Percentiles rank a stretch among this genome's conserved stretches.
phyloP scores from a whole-genome alignment of 2,113 vertebrate genomes.

The Aptenodytes patagonicus region DNA sequence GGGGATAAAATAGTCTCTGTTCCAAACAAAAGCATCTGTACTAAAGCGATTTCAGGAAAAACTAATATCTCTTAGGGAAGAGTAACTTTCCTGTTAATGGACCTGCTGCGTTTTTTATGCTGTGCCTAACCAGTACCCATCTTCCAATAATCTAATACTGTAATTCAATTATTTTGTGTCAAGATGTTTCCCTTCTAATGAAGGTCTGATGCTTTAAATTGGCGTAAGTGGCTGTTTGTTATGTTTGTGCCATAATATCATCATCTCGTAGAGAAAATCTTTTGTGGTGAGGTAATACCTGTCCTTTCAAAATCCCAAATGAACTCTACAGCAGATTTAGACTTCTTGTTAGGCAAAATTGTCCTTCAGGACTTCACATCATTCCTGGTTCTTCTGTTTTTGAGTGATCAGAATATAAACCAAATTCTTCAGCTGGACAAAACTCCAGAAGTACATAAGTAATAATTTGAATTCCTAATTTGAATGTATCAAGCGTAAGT shows the following conservation, averaged over 20 bases:
- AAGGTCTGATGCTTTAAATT: not conserved
- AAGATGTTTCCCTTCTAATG: not conserved
- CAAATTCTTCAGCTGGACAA: not conserved
- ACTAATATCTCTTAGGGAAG: not conserved
- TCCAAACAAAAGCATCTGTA: not conserved
- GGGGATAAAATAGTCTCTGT: not conserved
- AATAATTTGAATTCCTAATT: not conserved
- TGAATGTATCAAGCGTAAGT: not conserved
- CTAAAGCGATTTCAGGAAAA: not conserved
- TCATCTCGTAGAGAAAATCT: not conserved
- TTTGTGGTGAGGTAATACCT: not conserved
- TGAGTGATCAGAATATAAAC: not conserved
- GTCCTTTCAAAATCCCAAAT: not conserved
- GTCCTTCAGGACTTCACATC: not conserved
- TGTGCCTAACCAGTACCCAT: not conserved
- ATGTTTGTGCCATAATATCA: not conserved
- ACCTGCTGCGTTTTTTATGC: not conserved
- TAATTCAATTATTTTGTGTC: not conserved
- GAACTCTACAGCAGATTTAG: not conserved
- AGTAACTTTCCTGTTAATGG: not conserved
- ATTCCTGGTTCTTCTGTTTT: not conserved
- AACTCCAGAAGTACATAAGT: not conserved
- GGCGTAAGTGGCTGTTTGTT: not conserved
- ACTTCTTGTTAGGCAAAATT: not conserved
- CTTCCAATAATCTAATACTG: not conserved